Evolutionary conservation across 2,113 vertebrate species (phyloP), one percentile per base, ranked within the genome.

Genomic region (Sander lucioperca): DNA sequence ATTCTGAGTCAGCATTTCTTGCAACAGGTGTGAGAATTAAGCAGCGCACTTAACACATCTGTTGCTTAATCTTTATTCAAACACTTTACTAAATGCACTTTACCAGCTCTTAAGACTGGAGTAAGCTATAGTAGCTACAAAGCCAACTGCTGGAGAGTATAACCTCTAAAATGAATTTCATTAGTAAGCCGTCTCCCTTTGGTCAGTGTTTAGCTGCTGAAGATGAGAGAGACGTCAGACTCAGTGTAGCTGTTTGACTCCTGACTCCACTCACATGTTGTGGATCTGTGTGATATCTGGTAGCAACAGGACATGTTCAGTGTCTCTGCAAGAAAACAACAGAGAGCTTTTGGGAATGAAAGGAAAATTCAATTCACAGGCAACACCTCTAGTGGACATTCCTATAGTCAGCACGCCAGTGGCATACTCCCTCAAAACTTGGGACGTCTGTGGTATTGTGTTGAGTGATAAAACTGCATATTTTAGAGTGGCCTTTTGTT

Each of bases 291-390:
- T 0, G 18, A 43, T 0, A 9, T 5, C 27, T 84, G 43, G 65
- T 80, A 87, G 80, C 45, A 66, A 23, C 90, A 90, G 2, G 68
- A 86, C 47, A 90, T 16, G 62, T 89, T 76, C 59, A 90, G 65
- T 2, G 12, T 13, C 57, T 27, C 88, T 92, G 78, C 47, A 39
- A 56, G 27, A 39, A 36, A 43, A 53, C 27, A 57, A 6, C 39
- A 6, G 1, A 11, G 2, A 6, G 11, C 27, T 61, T 14, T 25
- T 13, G n/a, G n/a, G 5, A 23, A 5, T 25, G 54, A 30, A 27
- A 59, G 3, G 10, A 43, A 6, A 10, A 13, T 43, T 62, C 9
- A 62, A 18, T 21, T 6, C 3, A 23, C 21, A 36, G 18, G 18
- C 6, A 7, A 18, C 13, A n/a, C 8, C 18, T 21, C 2, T 21